Evolutionary conservation across 2,888 invertebrate genomes (phyloP).

Genomic region (Pomacea canaliculata): DNA sequence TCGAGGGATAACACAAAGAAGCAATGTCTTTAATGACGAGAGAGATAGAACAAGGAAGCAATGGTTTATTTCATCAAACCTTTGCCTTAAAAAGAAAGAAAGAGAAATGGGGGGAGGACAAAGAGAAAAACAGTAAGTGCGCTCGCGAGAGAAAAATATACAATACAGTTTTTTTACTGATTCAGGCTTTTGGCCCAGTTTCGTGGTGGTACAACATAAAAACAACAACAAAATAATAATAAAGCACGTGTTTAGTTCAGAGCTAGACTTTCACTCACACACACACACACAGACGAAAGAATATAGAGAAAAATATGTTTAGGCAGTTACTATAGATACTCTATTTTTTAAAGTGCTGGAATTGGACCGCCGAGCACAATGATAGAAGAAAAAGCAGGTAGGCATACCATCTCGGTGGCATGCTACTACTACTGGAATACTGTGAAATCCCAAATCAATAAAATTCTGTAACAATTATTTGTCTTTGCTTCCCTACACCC

Average conservation of each 20-base stretch:
- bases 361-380: no score
- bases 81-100: slow-evolving; percentile 7
- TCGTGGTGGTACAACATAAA: background rate
- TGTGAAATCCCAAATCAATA: no score
- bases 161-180: background rate
- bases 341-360: background rate
- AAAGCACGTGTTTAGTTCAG: background rate
- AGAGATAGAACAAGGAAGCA: slow-evolving; percentile 18
- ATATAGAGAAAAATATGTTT: background rate
- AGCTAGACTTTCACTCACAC: no score
- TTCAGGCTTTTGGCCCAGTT: background rate
- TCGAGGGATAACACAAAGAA: background rate
- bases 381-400: no score
- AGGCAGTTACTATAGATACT: background rate
- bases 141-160: background rate
- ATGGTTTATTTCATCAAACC: background rate
- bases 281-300: no score
- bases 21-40: background rate
- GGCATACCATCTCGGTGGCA: no score
- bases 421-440: no score
- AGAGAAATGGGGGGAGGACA: slow-evolving; percentile 7
- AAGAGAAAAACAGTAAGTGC: background rate
- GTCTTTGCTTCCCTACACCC: no score
- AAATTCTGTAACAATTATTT: no score
- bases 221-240: no score